These are phyloP conservation scores for Atractosteus spatula DNA, from an alignment of 2,113 vertebrate genomes.

Conservation along the genomic window DNA sequence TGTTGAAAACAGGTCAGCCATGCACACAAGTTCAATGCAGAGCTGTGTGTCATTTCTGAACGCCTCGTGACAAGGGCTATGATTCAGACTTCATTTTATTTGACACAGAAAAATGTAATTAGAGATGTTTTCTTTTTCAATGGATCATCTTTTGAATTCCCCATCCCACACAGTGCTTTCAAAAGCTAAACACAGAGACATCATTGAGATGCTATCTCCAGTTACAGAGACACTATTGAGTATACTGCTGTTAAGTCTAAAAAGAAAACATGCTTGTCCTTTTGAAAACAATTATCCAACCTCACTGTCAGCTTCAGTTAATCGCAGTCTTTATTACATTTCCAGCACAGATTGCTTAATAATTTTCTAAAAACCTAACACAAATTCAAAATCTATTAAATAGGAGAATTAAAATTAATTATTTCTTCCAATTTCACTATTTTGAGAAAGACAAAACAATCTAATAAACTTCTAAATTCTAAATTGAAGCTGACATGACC, in stretches of 20 bases:
- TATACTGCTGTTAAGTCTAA: background rate
- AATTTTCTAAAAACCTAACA: too few species aligned
- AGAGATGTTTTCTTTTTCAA: background rate
- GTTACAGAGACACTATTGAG: background rate
- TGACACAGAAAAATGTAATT: background rate
- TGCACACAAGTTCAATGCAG: conserved; percentile 34
- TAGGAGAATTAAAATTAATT: too few species aligned
- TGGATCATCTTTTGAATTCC: background rate
- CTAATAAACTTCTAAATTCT: too few species aligned
- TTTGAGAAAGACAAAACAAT: too few species aligned
- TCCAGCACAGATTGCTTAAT: too few species aligned
- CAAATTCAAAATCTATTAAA: too few species aligned
- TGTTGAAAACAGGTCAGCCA: conserved; percentile 44
- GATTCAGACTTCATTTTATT: conserved; percentile 10
- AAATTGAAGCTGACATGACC: too few species aligned
- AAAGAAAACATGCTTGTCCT: too few species aligned
- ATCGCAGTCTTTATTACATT: too few species aligned
- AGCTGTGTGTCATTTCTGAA: conserved; percentile 39
- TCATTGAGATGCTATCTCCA: background rate
- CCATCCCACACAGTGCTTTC: background rate
- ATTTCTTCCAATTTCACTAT: too few species aligned
- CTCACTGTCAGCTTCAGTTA: too few species aligned
- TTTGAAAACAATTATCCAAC: too few species aligned
- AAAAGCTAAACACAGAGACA: background rate
- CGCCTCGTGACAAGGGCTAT: background rate